Evolutionary conservation across 2,888 invertebrate genomes (phyloP).

Genomic region (Pseudococcus viburni): DNA sequence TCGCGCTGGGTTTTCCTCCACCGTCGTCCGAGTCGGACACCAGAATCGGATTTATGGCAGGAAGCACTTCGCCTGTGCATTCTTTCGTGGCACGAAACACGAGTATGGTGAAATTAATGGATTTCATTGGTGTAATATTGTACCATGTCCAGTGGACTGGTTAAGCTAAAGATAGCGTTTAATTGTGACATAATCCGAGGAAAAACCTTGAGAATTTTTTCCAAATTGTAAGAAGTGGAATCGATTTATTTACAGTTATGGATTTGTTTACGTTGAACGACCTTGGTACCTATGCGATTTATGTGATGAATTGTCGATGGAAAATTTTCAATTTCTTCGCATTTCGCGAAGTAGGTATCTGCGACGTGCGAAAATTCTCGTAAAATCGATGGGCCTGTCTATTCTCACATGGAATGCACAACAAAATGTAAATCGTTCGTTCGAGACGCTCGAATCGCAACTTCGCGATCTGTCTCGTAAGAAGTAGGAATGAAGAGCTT

Average conservation of each 20-base stretch:
- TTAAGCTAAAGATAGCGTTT: background rate
- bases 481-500: too few species aligned
- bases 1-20: background rate
- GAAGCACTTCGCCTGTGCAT: background rate
- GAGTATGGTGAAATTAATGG: conserved; percentile 20
- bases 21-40: background rate
- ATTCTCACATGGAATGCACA: too few species aligned
- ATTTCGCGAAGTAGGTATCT: too few species aligned
- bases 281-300: background rate
- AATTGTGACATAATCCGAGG: conserved; percentile 24
- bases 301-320: too few species aligned
- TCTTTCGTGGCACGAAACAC: background rate
- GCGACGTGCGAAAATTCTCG: too few species aligned
- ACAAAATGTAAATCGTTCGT: too few species aligned
- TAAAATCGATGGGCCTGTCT: too few species aligned
- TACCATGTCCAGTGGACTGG: background rate
- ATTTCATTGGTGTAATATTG: background rate
- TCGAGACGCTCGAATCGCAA: too few species aligned
- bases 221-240: background rate
- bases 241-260: conserved; percentile 29
- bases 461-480: too few species aligned
- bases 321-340: too few species aligned
- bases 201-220: conserved; percentile 27
- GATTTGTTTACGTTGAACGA: conserved; percentile 20
- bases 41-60: conserved; percentile 24